Evolutionary conservation across 2,797 vertebrate genomes (phyloP).

Genomic region (Pempheris klunzingeri): DNA sequence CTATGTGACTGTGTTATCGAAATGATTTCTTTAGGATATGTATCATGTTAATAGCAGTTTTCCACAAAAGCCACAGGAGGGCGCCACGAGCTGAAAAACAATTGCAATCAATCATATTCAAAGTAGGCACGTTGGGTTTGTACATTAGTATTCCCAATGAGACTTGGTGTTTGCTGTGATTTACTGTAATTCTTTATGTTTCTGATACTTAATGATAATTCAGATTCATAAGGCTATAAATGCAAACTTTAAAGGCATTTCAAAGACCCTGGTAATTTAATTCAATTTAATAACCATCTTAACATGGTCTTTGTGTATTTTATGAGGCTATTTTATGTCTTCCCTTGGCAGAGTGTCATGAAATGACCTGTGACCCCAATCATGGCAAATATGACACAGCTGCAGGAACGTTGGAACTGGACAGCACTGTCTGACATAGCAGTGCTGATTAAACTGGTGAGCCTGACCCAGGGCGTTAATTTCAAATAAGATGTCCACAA

Average conservation of each 20-base stretch:
- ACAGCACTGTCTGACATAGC: too few species aligned
- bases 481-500: too few species aligned
- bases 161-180: not conserved
- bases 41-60: not conserved
- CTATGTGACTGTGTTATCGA: not conserved
- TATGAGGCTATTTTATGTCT: slow-evolving; percentile 10
- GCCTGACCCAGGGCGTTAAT: too few species aligned
- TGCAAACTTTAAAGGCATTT: not conserved
- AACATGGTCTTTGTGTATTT: not conserved
- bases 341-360: not conserved
- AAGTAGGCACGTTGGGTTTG: not conserved
- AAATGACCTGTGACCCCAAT: slow-evolving; percentile 1
- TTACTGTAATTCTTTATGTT: not conserved
- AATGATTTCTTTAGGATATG: not conserved
- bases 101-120: not conserved
- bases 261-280: not conserved
- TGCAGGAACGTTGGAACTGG: too few species aligned
- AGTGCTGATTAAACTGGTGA: too few species aligned
- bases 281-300: not conserved
- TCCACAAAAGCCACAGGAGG: slow-evolving; percentile 46
- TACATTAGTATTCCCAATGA: not conserved
- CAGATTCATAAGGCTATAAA: not conserved
- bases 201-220: too few species aligned
- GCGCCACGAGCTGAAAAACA: slow-evolving; percentile 30
- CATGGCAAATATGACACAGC: not conserved